Percentiles rank a stretch among this genome's conserved stretches.
Conservation (phyloP, 2,113 vertebrate genomes). For the Smithornis capensis region DNA sequence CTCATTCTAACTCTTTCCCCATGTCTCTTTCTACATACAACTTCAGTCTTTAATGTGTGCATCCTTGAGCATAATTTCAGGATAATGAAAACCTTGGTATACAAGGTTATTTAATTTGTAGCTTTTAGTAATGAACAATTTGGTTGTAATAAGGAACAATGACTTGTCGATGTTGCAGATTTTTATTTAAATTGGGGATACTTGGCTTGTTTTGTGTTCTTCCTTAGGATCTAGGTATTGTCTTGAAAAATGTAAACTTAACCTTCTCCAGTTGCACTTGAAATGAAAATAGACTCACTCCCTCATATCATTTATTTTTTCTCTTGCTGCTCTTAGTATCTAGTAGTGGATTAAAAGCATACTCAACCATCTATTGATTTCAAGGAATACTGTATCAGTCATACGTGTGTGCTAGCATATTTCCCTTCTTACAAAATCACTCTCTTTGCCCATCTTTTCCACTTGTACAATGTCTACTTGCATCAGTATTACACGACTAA, state of each 20-base stretch:
- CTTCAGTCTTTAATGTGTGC: neutral
- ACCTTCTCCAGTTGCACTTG: neutral
- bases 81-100: neutral
- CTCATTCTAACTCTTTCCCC: neutral
- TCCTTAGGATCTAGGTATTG: neutral
- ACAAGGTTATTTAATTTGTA: neutral
- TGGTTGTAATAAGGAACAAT: neutral
- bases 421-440: neutral
- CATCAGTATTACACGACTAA: neutral
- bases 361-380: neutral
- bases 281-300: neutral
- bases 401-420: neutral
- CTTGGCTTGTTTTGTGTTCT: neutral
- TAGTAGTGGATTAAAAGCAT: neutral
- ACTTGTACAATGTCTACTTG: neutral
- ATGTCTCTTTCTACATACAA: neutral
- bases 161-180: neutral
- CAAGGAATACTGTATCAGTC: neutral
- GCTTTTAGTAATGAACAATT: neutral
- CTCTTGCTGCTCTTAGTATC: neutral
- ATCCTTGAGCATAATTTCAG: neutral
- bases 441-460: neutral
- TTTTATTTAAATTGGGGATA: neutral
- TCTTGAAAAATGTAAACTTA: neutral
- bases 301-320: neutral